phyloP scores from a whole-genome alignment of 2,888 invertebrate species.

The Mallateleia sp. region DNA sequence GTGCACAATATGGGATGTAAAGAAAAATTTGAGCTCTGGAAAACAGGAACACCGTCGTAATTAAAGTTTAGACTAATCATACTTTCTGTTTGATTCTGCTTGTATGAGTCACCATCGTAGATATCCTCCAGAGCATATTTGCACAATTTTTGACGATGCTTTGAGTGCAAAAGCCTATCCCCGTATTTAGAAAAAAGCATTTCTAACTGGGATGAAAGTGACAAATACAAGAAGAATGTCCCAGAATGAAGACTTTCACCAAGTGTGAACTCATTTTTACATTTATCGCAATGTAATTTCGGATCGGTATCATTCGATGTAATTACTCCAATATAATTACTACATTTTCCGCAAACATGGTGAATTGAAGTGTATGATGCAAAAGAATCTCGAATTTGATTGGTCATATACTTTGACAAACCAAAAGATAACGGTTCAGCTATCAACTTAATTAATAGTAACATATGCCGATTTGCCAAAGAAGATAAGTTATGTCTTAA shows the following conservation, averaged over 20 bases:
- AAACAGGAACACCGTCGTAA: conserved; percentile 70
- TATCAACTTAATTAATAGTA: too few species aligned
- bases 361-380: too few species aligned
- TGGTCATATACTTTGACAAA: too few species aligned
- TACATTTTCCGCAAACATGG: conserved; percentile 47
- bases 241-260: too few species aligned
- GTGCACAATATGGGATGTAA: conserved; percentile 55
- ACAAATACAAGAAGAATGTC: conserved; percentile 51
- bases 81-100: conserved; percentile 34
- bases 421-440: too few species aligned
- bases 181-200: conserved; percentile 23
- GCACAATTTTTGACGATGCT: conserved; percentile 42
- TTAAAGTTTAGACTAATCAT: conserved; percentile 67
- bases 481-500: too few species aligned
- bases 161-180: conserved; percentile 31
- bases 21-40: conserved; percentile 54
- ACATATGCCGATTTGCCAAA: too few species aligned
- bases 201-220: conserved; percentile 19
- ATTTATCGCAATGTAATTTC: too few species aligned
- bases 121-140: conserved; percentile 69
- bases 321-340: conserved; percentile 40
- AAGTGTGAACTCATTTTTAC: too few species aligned
- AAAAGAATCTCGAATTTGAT: too few species aligned
- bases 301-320: too few species aligned
- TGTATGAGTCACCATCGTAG: conserved; percentile 67